Conservation (phyloP, 2,113 vertebrate genomes). For the Pseudois nayaur region DNA sequence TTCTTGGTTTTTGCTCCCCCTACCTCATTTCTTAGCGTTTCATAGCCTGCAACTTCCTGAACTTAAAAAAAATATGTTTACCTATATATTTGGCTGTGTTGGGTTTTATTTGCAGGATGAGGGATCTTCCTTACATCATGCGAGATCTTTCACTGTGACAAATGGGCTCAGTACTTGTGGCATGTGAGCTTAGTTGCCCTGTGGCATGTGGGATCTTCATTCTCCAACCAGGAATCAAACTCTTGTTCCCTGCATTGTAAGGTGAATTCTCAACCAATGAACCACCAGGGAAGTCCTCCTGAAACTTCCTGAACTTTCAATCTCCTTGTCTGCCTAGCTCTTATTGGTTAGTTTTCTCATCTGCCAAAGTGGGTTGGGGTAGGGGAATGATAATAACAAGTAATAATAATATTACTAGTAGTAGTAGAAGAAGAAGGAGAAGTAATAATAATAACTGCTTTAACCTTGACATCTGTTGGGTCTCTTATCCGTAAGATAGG, state of each 20-base stretch:
- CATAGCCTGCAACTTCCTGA: neutral
- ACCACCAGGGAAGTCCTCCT: neutral
- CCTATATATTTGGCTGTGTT: neutral
- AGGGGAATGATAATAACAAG: neutral
- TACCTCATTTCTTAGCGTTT: neutral
- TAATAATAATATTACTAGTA: neutral
- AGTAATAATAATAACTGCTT: neutral
- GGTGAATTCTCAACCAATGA: neutral
- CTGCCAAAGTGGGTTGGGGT: neutral
- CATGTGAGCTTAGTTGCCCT: neutral
- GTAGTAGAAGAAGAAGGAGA: neutral
- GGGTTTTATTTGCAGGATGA: neutral
- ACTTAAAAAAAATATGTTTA: neutral
- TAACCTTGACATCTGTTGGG: neutral
- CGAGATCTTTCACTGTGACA: neutral
- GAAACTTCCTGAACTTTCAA: neutral
- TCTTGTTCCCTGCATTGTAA: neutral
- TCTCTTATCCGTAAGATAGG: neutral
- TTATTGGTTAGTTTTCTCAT: neutral
- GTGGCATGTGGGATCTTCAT: neutral
- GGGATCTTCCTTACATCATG: neutral
- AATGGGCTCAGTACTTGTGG: neutral
- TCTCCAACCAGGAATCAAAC: neutral
- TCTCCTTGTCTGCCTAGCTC: neutral
- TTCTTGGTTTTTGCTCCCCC: neutral